Conservation (phyloP, 1,140 invertebrate genomes). For the Aphelenchoides avenae region DNA sequence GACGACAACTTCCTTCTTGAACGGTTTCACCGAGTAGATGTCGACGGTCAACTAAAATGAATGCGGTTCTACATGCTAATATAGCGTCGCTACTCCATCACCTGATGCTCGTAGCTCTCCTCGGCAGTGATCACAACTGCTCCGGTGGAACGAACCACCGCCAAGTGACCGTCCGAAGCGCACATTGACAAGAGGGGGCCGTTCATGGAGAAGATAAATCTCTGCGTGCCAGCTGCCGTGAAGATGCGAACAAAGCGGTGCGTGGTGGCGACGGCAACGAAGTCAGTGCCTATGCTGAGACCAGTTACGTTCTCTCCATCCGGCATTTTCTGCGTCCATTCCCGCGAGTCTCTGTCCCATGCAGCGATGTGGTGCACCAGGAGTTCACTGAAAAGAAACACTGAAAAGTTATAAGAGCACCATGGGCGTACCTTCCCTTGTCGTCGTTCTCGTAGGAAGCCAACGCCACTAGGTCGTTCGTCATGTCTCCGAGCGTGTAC, state of each 20-base stretch:
- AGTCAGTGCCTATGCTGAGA: conserved; percentile 8
- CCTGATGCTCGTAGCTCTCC: conserved; percentile 9
- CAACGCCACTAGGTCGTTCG: conserved; percentile 7
- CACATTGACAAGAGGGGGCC: conserved; percentile 10
- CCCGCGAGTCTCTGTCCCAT: conserved; percentile 13
- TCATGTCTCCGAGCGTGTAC: conserved; percentile 13
- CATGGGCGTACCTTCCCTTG: conserved; percentile 2
- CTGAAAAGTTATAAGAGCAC: neutral
- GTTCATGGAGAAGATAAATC: conserved; percentile 15
- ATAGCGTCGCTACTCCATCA: neutral
- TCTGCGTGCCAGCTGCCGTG: conserved; percentile 9
- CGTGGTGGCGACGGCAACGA: conserved; percentile 6
- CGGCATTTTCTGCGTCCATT: conserved; percentile 15
- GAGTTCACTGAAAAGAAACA: conserved; percentile 14
- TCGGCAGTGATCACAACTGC: conserved; percentile 5
- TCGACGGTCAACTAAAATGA: neutral
- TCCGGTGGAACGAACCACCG: conserved; percentile 5
- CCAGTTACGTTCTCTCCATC: neutral
- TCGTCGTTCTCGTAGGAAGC: conserved; percentile 22
- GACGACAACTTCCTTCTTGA: conserved; percentile 4
- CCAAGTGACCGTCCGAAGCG: conserved; percentile 8
- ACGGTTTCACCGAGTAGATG: neutral
- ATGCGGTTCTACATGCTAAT: neutral
- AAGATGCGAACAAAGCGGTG: conserved; percentile 4
- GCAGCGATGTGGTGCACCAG: conserved; percentile 16